phyloP scores from a whole-genome alignment of 2,113 vertebrate species.

The Tursiops truncatus region DNA sequence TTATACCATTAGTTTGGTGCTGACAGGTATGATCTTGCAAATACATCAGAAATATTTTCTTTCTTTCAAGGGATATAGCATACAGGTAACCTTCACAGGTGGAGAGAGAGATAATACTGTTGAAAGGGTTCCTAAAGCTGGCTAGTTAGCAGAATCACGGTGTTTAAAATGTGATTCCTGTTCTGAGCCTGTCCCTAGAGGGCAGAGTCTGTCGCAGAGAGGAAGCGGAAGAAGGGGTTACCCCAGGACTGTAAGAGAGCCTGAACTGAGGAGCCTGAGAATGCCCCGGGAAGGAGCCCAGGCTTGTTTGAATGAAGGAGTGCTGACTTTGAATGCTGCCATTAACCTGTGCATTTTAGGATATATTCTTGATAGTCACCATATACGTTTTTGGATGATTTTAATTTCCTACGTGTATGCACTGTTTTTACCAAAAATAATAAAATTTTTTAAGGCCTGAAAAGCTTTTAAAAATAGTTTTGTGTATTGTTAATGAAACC shows the following conservation, averaged over 20 bases:
- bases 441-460: not conserved
- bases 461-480: constrained; percentile 3
- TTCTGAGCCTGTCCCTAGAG: not conserved
- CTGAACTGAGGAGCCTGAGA: not conserved
- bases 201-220: not conserved
- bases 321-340: not conserved
- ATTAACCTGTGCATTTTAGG: not conserved
- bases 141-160: not conserved
- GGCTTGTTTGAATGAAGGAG: not conserved
- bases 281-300: not conserved
- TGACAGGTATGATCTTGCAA: not conserved
- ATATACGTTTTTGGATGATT: not conserved
- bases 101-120: not conserved
- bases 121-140: not conserved
- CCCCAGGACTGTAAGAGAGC: not conserved
- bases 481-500: constrained; percentile 24
- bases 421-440: not conserved
- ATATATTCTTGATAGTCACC: not conserved
- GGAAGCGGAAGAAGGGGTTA: not conserved
- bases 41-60: not conserved
- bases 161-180: not conserved
- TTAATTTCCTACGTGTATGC: not conserved
- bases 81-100: not conserved
- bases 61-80: not conserved
- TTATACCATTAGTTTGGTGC: not conserved